phyloP scores from a whole-genome alignment of 2,797 vertebrate genomes.

The Phrynocephalus guinanensis region DNA sequence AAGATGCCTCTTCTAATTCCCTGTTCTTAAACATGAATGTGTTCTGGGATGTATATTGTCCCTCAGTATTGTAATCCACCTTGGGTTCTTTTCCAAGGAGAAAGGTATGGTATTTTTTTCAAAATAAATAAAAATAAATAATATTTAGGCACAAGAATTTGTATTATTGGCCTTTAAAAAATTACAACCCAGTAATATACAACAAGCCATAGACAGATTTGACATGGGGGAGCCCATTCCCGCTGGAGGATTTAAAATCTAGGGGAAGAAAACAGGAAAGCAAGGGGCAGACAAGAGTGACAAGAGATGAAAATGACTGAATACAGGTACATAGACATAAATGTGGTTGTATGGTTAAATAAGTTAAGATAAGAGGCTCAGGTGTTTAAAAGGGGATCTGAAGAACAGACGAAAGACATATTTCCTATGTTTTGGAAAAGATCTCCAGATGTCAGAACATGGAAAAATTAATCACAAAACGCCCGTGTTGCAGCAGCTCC shows the following conservation, averaged over 20 bases:
- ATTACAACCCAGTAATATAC: background rate
- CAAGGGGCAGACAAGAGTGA: background rate
- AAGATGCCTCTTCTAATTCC: too few relatives aligned
- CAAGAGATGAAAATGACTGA: background rate
- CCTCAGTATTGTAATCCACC: too few relatives aligned
- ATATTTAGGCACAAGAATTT: too few relatives aligned
- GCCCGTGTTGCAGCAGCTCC: too few relatives aligned
- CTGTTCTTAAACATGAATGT: too few relatives aligned
- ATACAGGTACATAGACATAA: background rate
- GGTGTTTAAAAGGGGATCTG: background rate
- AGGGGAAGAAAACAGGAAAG: background rate
- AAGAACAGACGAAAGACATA: background rate
- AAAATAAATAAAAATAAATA: too few relatives aligned
- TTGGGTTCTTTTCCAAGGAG: too few relatives aligned
- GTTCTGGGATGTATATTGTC: too few relatives aligned
- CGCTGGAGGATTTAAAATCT: background rate
- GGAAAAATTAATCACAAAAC: background rate
- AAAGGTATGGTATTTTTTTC: too few relatives aligned
- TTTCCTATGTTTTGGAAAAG: background rate
- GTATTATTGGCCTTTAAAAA: background rate
- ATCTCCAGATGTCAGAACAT: background rate
- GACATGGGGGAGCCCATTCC: background rate
- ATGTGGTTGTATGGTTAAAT: background rate
- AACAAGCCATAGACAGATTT: background rate
- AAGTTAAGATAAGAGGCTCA: background rate